Evolutionary conservation across 1,140 invertebrate species (phyloP).

Genomic region (Drosophila ambigua): DNA sequence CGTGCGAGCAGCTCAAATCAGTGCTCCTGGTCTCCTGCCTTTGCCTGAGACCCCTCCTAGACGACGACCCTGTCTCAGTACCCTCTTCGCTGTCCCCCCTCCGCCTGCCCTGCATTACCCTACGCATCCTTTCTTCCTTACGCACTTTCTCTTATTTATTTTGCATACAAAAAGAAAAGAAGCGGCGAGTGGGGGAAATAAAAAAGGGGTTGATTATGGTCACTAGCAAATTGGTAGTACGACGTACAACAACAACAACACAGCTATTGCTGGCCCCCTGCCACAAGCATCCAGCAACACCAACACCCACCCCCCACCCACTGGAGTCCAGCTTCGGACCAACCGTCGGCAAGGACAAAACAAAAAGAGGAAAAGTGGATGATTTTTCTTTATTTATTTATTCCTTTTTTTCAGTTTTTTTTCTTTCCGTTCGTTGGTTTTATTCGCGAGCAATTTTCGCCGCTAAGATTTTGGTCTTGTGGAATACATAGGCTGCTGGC

Average conservation of each 20-base stretch:
- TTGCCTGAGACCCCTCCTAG: too few relatives aligned
- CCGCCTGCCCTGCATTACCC: not conserved
- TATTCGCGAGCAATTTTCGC: slow-evolving; percentile 72
- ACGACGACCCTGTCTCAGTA: too few relatives aligned
- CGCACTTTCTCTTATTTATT: slow-evolving; percentile 61
- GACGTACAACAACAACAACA: slow-evolving; percentile 9
- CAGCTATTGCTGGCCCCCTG: not conserved
- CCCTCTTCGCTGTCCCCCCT: too few relatives aligned
- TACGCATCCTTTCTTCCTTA: slow-evolving; percentile 43
- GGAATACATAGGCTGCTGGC: slow-evolving; percentile 52
- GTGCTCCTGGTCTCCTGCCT: too few relatives aligned
- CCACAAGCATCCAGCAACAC: too few relatives aligned
- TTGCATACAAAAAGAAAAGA: slow-evolving; percentile 52
- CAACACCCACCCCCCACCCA: not conserved
- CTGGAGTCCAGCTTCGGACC: slow-evolving; percentile 52
- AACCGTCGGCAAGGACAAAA: slow-evolving; percentile 64
- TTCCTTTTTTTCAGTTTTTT: slow-evolving; percentile 47
- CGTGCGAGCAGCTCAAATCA: too few relatives aligned
- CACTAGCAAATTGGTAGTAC: slow-evolving; percentile 79
- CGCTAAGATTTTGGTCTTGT: slow-evolving; percentile 47
- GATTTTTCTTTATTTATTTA: slow-evolving; percentile 58
- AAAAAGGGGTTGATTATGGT: slow-evolving; percentile 81
- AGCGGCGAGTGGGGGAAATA: slow-evolving; percentile 14
- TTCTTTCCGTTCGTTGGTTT: slow-evolving; percentile 33
- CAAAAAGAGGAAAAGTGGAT: slow-evolving; percentile 77